Conservation (phyloP, 2,113 vertebrate genomes). For the Candoia aspera region DNA sequence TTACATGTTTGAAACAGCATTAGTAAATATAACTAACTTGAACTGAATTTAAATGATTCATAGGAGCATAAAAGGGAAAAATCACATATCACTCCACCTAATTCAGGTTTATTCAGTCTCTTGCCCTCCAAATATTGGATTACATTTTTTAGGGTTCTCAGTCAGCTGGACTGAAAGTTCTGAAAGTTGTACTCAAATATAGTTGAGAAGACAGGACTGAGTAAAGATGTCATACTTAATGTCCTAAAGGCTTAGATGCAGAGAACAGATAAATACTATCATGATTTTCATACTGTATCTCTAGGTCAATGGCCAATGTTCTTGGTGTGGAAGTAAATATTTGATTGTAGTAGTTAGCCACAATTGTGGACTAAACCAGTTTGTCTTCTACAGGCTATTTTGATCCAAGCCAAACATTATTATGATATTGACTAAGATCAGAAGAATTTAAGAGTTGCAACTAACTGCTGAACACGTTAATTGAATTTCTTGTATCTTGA, state of each 20-base stretch:
- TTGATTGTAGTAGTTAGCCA: background rate
- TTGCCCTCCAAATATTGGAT: background rate
- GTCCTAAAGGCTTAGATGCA: background rate
- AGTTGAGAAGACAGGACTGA: background rate
- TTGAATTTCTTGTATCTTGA: background rate
- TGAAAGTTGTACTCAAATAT: background rate
- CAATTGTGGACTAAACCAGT: background rate
- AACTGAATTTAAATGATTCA: background rate
- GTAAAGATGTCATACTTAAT: background rate
- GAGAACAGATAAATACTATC: background rate
- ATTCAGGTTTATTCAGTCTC: background rate
- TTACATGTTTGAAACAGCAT: background rate
- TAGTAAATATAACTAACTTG: background rate
- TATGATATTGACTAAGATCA: background rate
- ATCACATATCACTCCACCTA: background rate
- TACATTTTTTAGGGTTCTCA: background rate
- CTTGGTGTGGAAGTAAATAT: background rate
- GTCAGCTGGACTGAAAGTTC: background rate
- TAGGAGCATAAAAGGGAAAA: background rate
- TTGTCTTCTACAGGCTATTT: conserved; percentile 13
- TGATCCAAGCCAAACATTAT: background rate
- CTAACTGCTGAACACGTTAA: conserved; percentile 21
- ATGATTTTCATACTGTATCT: background rate
- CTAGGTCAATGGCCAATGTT: background rate
- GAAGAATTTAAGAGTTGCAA: background rate